Evolutionary conservation across 2,113 vertebrate species (phyloP).

Genomic region (Xiphorhynchus elegans): DNA sequence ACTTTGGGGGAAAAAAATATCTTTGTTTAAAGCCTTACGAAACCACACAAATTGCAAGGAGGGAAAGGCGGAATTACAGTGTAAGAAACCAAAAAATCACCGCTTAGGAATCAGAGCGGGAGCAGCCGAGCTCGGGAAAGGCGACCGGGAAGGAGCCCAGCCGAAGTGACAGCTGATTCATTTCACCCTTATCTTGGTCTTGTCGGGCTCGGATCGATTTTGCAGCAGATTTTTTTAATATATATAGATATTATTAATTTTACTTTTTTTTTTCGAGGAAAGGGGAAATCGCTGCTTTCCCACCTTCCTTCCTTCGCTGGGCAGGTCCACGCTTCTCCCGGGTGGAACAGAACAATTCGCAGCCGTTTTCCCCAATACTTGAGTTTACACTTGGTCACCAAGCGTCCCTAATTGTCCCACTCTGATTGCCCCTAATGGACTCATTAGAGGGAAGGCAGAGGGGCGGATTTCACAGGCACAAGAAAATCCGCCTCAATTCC

Average conservation of each 20-base stretch:
- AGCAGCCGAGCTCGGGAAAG: neutral
- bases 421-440: conserved; percentile 64
- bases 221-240: neutral
- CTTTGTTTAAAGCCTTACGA: conserved; percentile 40
- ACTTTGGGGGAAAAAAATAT: neutral
- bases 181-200: neutral
- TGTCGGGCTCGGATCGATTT: neutral
- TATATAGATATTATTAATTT: too few relatives aligned
- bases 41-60: conserved; percentile 57
- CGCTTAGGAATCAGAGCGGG: neutral
- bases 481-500: neutral
- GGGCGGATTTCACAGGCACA: conserved; percentile 5
- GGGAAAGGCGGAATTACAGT: conserved; percentile 54
- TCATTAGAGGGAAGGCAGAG: conserved; percentile 32
- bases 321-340: neutral
- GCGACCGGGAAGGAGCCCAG: neutral
- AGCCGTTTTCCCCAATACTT: neutral
- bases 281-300: neutral
- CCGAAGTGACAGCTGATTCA: neutral
- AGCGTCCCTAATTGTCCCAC: conserved; percentile 59
- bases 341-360: neutral
- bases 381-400: conserved; percentile 36
- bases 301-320: neutral
- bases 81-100: conserved; percentile 38
- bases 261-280: neutral